These are phyloP conservation scores for Ursus arctos DNA, from an alignment of 2,113 vertebrate genomes.

Conservation along the genomic window DNA sequence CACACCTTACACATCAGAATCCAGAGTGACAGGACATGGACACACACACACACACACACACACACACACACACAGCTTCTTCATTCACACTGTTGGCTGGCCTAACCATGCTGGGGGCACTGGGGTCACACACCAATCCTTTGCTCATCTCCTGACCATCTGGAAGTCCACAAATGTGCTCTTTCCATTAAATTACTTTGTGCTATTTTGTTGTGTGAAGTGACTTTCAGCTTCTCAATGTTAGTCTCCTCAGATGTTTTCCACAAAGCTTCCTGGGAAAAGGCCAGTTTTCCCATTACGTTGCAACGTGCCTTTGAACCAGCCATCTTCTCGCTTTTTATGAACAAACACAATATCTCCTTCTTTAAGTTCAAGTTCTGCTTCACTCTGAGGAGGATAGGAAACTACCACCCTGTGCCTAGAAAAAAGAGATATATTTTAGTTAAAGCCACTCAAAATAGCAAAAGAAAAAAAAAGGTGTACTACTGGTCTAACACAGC, in stretches of 20 bases:
- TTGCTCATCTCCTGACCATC: conserved; percentile 78
- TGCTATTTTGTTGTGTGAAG: conserved; percentile 83
- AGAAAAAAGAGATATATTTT: conserved; percentile 58
- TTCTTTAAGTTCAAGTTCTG: conserved; percentile 99
- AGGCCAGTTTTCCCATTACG: conserved; percentile 98
- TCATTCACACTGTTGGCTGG: conserved; percentile 74
- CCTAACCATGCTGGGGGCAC: conserved; percentile 78
- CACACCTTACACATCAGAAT: conserved; percentile 90
- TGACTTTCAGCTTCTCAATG: conserved; percentile 59
- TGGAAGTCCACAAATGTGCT: conserved; percentile 82
- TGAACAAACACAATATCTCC: conserved; percentile 99
- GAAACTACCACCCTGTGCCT: conserved; percentile 99
- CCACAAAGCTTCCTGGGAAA: conserved; percentile 99
- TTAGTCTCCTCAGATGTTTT: conserved; percentile 92
- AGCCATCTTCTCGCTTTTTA: conserved; percentile 98
- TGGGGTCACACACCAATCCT: conserved; percentile 77
- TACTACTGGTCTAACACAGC: not conserved
- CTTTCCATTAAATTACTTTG: conserved; percentile 82
- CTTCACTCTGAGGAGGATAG: conserved; percentile 98
- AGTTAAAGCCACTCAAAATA: not conserved
- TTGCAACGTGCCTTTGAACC: conserved; percentile 99
- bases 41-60: no score
- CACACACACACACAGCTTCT: conserved; percentile 15
- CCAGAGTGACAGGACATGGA: conserved; percentile 80
- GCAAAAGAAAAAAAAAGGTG: not conserved